phyloP scores from a whole-genome alignment of 2,888 invertebrate genomes.

The Hypomecis punctinalis region DNA sequence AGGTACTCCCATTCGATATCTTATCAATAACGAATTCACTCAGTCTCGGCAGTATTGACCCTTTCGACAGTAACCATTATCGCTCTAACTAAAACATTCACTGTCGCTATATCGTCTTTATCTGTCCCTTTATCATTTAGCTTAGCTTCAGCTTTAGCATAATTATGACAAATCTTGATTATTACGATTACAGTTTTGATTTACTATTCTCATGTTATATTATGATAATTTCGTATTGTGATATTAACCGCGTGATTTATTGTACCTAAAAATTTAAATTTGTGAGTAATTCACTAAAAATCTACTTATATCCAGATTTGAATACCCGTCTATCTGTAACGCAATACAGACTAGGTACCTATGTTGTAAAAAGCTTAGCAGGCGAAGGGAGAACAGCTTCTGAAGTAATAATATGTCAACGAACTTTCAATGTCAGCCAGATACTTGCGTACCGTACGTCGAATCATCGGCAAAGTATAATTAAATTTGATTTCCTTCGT shows the following conservation, averaged over 20 bases:
- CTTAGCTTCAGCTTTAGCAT: not conserved
- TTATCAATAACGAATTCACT: slow-evolving; percentile 52
- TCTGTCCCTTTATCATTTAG: not conserved
- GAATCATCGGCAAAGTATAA: slow-evolving; percentile 49
- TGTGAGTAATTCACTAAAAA: not conserved
- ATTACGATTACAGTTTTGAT: not conserved
- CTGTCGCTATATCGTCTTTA: not conserved
- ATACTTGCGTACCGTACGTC: slow-evolving; percentile 52
- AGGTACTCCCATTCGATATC: slow-evolving; percentile 58
- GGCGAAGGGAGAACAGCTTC: slow-evolving; percentile 67
- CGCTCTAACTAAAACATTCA: not conserved
- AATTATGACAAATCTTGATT: not conserved
- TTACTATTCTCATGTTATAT: not conserved
- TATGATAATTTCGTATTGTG: not conserved
- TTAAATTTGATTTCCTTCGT: slow-evolving; percentile 60
- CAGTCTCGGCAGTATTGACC: slow-evolving; percentile 47
- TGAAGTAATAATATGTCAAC: slow-evolving; percentile 68
- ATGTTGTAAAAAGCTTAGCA: slow-evolving; percentile 48
- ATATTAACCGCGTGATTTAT: not conserved
- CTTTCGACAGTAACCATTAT: slow-evolving; percentile 12
- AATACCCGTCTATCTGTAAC: slow-evolving; percentile 14
- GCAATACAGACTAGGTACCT: slow-evolving; percentile 11
- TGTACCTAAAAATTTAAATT: not conserved
- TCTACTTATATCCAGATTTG: slow-evolving; percentile 13
- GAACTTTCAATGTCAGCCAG: slow-evolving; percentile 80